A percentile compares a stretch with the other conserved stretches of the same genome.
phyloP scores from a whole-genome alignment of 2,113 vertebrate genomes.

The Choloepus hoffmanni region DNA sequence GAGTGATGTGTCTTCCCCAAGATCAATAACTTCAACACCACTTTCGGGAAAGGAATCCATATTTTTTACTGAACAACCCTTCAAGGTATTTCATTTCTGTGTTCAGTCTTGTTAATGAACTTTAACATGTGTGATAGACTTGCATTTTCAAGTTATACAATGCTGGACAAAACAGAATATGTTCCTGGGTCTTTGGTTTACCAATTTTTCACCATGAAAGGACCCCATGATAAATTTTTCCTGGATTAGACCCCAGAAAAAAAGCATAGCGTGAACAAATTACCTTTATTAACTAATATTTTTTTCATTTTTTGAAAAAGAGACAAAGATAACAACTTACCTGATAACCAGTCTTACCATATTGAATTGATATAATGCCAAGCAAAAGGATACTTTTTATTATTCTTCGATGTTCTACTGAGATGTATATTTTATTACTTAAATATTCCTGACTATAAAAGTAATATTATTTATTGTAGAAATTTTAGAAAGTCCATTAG shows the following conservation, averaged over 20 bases:
- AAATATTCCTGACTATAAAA: background rate
- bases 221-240: background rate
- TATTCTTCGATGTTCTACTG: constrained; percentile 5
- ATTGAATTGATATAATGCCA: background rate
- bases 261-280: constrained; percentile 5
- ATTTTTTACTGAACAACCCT: constrained; percentile 88
- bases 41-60: constrained; percentile 88
- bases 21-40: constrained; percentile 89
- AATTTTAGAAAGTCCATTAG: constrained; percentile 30
- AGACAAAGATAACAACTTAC: background rate
- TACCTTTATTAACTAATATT: background rate
- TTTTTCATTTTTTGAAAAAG: constrained; percentile 38
- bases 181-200: background rate
- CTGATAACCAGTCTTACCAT: background rate
- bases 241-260: background rate
- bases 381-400: background rate
- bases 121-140: background rate
- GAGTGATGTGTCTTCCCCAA: constrained; percentile 86
- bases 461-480: background rate
- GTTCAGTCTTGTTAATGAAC: constrained; percentile 32
- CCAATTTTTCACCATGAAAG: background rate
- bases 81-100: constrained; percentile 83
- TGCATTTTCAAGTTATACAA: background rate
- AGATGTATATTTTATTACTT: constrained; percentile 34
- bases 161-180: background rate